Evolutionary conservation across 2,113 vertebrate species (phyloP).

Genomic region (Odobenus rosmarus): DNA sequence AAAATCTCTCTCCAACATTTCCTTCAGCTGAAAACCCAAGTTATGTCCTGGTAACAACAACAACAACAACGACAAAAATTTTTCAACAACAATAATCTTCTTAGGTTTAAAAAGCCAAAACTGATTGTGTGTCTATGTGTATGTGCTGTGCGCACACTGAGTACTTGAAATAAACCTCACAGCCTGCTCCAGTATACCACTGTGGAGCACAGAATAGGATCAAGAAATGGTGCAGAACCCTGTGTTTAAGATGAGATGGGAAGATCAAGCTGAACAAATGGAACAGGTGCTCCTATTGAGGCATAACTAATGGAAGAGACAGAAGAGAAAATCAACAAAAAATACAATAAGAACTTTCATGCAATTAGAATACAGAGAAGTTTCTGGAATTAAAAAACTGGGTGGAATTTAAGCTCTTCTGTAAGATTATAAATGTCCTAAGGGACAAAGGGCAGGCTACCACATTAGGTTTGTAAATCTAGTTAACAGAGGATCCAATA

Average conservation of each 20-base stretch:
- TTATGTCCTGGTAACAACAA: background rate
- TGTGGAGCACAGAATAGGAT: background rate
- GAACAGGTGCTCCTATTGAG: background rate
- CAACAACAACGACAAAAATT: background rate
- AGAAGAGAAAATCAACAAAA: slow-evolving; percentile 37
- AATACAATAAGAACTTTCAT: background rate
- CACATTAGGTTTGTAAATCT: background rate
- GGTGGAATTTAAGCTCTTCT: background rate
- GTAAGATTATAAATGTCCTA: background rate
- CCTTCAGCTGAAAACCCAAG: background rate
- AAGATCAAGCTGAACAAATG: background rate
- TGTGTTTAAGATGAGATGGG: background rate
- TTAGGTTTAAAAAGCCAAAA: background rate
- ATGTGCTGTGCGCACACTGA: background rate
- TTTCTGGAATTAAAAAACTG: background rate
- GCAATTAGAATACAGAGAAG: background rate
- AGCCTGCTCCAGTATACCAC: background rate
- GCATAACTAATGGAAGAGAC: background rate
- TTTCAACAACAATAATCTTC: background rate
- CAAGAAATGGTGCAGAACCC: background rate
- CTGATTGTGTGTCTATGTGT: too few species aligned
- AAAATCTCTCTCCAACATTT: background rate
- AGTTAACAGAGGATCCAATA: background rate
- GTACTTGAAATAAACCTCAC: background rate
- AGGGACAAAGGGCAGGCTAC: background rate